Conservation (phyloP, 2,113 vertebrate species). For the Catharus bicknelli region DNA sequence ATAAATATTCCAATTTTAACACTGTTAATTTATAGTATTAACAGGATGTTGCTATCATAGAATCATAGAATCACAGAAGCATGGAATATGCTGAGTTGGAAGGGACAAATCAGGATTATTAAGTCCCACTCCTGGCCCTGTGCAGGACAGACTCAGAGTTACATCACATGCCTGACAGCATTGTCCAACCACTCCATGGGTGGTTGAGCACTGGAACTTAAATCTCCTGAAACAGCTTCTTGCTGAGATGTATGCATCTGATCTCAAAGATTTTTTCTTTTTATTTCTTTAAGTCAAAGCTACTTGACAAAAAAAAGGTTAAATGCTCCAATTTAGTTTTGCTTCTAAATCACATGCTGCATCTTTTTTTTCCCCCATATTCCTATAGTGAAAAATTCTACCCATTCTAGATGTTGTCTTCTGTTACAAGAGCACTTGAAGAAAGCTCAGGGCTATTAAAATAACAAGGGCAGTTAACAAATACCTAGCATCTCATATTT, state of each 20-base stretch:
- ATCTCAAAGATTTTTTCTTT: fast-evolving
- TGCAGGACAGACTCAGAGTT: not conserved
- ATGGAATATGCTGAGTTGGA: not conserved
- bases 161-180: not conserved
- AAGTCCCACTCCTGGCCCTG: not conserved
- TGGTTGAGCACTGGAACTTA: too few relatives aligned
- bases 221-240: not conserved
- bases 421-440: not conserved
- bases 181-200: fast-evolving
- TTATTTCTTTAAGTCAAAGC: not conserved
- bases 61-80: not conserved
- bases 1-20: not conserved
- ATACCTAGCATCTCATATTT: not conserved
- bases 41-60: not conserved
- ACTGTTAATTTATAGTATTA: not conserved
- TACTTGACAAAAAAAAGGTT: not conserved
- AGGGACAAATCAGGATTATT: fast-evolving
- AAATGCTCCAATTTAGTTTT: not conserved
- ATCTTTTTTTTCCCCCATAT: not conserved
- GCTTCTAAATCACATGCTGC: not conserved
- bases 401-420: not conserved
- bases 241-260: too few relatives aligned
- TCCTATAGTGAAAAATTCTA: not conserved
- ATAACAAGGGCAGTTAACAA: not conserved
- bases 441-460: not conserved